These are phyloP conservation scores for Cydia splendana DNA, from an alignment of 1,140 invertebrate species.

Conservation along the genomic window DNA sequence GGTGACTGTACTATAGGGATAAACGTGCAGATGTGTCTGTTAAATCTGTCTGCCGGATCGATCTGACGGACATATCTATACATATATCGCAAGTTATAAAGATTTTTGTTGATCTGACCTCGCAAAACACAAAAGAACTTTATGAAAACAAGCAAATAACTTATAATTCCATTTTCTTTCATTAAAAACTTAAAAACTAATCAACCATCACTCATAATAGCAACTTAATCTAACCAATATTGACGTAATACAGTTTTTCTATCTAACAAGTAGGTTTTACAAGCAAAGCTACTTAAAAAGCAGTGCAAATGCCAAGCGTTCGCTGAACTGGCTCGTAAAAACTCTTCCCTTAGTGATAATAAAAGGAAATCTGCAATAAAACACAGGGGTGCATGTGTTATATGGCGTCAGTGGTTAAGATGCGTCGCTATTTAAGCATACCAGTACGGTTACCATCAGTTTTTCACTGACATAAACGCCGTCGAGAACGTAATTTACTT, in stretches of 20 bases:
- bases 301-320: constrained; percentile 3
- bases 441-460: too few species aligned
- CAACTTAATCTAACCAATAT: not conserved
- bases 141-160: not conserved
- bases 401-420: not conserved
- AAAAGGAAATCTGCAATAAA: constrained; percentile 12
- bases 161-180: not conserved
- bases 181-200: not conserved
- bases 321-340: constrained; percentile 6
- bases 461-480: too few species aligned
- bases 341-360: constrained; percentile 19
- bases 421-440: not conserved
- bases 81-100: too few species aligned
- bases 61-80: too few species aligned
- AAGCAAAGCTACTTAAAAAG: constrained; percentile 6
- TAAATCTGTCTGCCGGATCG: too few species aligned
- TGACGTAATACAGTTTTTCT: not conserved
- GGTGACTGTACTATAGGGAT: too few species aligned
- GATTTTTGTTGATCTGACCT: too few species aligned
- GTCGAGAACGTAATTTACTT: too few species aligned
- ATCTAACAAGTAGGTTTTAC: not conserved
- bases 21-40: too few species aligned
- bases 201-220: not conserved
- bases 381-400: constrained; percentile 16
- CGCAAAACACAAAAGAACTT: not conserved